Evolutionary conservation across 1,140 invertebrate species (phyloP).

Genomic region (Eupristina koningsbergeri): DNA sequence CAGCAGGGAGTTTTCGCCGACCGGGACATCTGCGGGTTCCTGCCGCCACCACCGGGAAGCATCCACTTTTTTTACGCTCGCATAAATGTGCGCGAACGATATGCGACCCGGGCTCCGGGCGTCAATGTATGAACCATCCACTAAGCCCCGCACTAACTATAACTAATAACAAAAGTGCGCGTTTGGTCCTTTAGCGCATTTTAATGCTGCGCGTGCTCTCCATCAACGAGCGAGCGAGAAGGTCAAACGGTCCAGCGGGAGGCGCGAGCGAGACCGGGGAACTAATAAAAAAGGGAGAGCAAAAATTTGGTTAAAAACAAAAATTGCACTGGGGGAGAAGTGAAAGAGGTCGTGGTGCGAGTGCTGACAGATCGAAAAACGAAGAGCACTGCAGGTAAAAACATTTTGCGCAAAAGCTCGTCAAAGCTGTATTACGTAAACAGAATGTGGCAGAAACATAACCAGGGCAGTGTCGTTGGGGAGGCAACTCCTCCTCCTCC

Average conservation of each 20-base stretch:
- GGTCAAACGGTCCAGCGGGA: not conserved
- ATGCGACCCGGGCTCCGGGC: not conserved
- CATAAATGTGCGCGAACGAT: slow-evolving; percentile 5
- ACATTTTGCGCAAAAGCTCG: slow-evolving; percentile 48
- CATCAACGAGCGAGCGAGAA: not conserved
- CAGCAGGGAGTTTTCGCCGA: too few species aligned
- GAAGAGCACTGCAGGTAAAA: slow-evolving; percentile 41
- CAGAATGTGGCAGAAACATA: slow-evolving; percentile 47
- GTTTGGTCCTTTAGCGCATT: slow-evolving; percentile 1
- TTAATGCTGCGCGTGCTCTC: not conserved
- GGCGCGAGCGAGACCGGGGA: not conserved
- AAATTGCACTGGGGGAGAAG: not conserved
- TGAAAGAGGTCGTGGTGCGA: not conserved
- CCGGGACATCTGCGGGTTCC: not conserved
- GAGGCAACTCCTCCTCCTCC: not conserved
- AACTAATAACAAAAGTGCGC: slow-evolving; percentile 21
- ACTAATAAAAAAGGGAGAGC: not conserved
- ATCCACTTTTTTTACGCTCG: slow-evolving; percentile 1
- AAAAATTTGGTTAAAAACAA: not conserved
- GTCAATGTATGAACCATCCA: not conserved
- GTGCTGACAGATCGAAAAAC: slow-evolving; percentile 42
- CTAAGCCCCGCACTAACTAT: not conserved
- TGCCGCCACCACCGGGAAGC: not conserved
- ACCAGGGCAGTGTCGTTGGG: slow-evolving; percentile 35
- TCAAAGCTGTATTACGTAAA: slow-evolving; percentile 47